Percentiles rank a stretch among this genome's conserved stretches.
Evolutionary conservation across 2,888 invertebrate genomes (phyloP).

Genomic region (Mimas tiliae): DNA sequence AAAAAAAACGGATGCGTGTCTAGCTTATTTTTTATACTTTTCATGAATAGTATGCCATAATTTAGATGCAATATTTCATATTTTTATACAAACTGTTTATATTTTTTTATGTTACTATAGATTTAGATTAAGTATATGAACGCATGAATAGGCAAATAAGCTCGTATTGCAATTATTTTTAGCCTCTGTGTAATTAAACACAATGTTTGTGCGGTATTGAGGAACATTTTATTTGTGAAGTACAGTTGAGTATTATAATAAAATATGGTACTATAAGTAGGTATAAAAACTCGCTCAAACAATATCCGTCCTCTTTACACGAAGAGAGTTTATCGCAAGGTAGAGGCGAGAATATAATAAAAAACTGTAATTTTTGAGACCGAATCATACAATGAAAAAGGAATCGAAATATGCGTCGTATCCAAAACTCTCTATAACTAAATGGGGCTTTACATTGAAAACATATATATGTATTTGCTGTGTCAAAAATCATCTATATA

Average conservation of each 20-base stretch:
- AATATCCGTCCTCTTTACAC: no score
- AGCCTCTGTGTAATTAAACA: background rate
- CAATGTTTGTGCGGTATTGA: background rate
- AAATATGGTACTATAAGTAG: background rate
- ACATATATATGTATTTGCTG: background rate
- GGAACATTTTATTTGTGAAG: background rate
- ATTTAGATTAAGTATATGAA: background rate
- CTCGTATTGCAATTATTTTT: background rate
- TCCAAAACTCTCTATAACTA: no score
- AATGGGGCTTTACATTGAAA: background rate
- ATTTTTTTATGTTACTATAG: slow-evolving; percentile 27
- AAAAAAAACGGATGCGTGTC: slow-evolving; percentile 18
- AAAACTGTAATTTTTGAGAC: no score
- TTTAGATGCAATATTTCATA: slow-evolving; percentile 68
- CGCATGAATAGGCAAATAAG: slow-evolving; percentile 1
- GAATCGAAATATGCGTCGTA: no score
- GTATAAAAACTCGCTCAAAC: slow-evolving; percentile 1
- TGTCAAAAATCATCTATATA: background rate
- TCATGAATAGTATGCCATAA: slow-evolving; percentile 74
- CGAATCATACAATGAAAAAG: no score
- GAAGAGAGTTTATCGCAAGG: no score
- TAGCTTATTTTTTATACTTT: slow-evolving; percentile 31
- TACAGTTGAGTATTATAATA: background rate
- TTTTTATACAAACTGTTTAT: slow-evolving; percentile 51
- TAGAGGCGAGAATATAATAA: no score